Evolutionary conservation across 2,113 vertebrate genomes (phyloP).

Genomic region (Falcunculus frontatus): DNA sequence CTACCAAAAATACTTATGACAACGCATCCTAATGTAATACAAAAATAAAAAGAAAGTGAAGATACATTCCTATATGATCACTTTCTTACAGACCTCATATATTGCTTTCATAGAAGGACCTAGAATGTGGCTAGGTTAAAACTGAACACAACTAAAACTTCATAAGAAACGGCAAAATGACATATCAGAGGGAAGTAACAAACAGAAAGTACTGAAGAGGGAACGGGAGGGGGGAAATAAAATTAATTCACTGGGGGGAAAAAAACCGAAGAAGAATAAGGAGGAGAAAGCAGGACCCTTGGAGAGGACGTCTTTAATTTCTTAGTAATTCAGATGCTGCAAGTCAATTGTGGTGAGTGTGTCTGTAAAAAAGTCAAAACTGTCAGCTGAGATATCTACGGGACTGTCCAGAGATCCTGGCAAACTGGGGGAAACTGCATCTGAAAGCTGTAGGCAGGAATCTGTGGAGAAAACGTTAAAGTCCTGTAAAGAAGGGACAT

Average conservation of each 20-base stretch:
- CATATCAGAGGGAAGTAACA: conserved; percentile 59
- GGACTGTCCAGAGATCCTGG: conserved; percentile 89
- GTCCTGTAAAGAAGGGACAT: conserved; percentile 89
- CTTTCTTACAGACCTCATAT: conserved; percentile 84
- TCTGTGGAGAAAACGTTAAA: conserved; percentile 88
- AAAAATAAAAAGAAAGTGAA: conserved; percentile 94
- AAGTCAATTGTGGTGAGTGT: conserved; percentile 94
- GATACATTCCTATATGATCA: conserved; percentile 79
- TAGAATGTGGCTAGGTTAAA: conserved; percentile 69
- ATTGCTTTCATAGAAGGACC: conserved; percentile 78
- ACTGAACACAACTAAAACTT: conserved; percentile 77
- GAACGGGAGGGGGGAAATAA: conserved; percentile 34
- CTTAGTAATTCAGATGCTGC: conserved; percentile 92
- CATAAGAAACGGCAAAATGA: conserved; percentile 56
- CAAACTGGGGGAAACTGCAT: conserved; percentile 89
- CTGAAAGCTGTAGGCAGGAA: conserved; percentile 94
- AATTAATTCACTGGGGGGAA: conserved; percentile 40
- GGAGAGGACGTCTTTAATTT: conserved; percentile 69
- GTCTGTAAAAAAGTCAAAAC: conserved; percentile 96
- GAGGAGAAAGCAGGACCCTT: conserved; percentile 63
- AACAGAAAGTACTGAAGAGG: conserved; percentile 71
- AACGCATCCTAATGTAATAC: conserved; percentile 83
- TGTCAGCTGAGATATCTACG: conserved; percentile 86
- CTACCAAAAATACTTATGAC: conserved; percentile 94
- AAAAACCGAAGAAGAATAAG: background rate